Percentiles rank a stretch among this genome's conserved stretches.
These are phyloP conservation scores for Athene noctua DNA, from an alignment of 2,113 vertebrate genomes.

Conservation along the genomic window DNA sequence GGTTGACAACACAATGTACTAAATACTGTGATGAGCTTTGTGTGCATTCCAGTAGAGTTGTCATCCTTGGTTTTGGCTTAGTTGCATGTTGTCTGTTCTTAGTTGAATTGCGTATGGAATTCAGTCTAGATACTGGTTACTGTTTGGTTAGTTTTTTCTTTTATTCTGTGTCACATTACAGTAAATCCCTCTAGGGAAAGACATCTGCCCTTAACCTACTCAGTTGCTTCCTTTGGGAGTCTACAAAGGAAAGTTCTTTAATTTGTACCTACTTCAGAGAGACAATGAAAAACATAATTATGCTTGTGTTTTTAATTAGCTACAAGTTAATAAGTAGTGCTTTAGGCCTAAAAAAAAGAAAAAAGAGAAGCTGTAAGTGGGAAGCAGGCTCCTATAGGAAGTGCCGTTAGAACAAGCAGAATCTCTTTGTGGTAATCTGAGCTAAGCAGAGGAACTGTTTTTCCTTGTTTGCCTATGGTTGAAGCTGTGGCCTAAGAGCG, in stretches of 20 bases:
- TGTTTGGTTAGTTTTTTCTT: not conserved
- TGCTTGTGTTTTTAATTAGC: not conserved
- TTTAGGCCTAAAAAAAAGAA: not conserved
- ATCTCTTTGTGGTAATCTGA: not conserved
- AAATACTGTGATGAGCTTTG: not conserved
- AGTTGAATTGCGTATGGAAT: not conserved
- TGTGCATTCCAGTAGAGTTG: not conserved
- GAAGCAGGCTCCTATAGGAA: not conserved
- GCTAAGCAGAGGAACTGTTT: not conserved
- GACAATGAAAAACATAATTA: not conserved
- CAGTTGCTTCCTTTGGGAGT: not conserved
- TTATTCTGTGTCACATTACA: not conserved
- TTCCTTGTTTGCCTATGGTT: not conserved
- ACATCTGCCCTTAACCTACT: not conserved
- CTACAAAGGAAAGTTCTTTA: not conserved
- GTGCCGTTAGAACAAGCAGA: not conserved
- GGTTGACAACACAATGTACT: not conserved
- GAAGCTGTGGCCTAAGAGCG: not conserved
- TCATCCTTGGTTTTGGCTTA: not conserved
- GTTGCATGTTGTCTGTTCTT: not conserved
- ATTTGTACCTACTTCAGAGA: not conserved
- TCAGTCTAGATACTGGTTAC: not conserved
- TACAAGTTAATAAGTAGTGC: not conserved
- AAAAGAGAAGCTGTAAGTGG: not conserved
- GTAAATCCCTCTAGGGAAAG: not conserved